Conservation (phyloP, 2,888 invertebrate genomes). For the Drosophila testacea region DNA sequence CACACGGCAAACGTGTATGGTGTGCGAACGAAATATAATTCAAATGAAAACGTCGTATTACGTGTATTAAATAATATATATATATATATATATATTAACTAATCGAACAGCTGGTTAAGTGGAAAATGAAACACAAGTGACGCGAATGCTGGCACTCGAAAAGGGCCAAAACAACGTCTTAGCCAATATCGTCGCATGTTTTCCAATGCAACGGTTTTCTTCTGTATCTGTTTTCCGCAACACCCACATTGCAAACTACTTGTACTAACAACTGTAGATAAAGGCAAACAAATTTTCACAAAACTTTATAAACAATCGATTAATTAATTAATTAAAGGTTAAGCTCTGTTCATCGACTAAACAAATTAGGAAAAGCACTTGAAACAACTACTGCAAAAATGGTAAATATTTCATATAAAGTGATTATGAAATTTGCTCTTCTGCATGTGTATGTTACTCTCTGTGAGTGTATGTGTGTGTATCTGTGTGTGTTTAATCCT, state of each 20-base stretch:
- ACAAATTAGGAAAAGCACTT: constrained; percentile 1
- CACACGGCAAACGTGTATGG: constrained; percentile 36
- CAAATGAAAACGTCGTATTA: constrained; percentile 16
- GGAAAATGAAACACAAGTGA: constrained; percentile 42
- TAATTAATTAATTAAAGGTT: neutral
- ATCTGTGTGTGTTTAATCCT: constrained; percentile 16
- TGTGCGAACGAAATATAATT: constrained; percentile 33
- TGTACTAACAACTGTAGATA: constrained; percentile 36
- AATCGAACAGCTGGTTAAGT: constrained; percentile 10
- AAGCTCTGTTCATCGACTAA: neutral
- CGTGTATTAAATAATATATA: constrained; percentile 5
- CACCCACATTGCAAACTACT: constrained; percentile 48
- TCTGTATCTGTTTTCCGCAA: constrained; percentile 79
- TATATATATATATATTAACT: neutral
- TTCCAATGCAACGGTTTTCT: constrained; percentile 77
- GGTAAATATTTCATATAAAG: constrained; percentile 60
- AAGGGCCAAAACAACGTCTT: constrained; percentile 26
- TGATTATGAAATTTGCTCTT: constrained; percentile 72
- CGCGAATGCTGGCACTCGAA: constrained; percentile 19
- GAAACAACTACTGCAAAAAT: constrained; percentile 54
- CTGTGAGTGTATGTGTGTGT: neutral
- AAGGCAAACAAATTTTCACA: constrained; percentile 5
- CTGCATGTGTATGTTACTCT: neutral
- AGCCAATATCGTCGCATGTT: constrained; percentile 62
- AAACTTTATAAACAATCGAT: constrained; percentile 9